A percentile compares a stretch with the other conserved stretches of the same genome.
phyloP scores from a whole-genome alignment of 2,797 vertebrate genomes.

The Vespertilio murinus region DNA sequence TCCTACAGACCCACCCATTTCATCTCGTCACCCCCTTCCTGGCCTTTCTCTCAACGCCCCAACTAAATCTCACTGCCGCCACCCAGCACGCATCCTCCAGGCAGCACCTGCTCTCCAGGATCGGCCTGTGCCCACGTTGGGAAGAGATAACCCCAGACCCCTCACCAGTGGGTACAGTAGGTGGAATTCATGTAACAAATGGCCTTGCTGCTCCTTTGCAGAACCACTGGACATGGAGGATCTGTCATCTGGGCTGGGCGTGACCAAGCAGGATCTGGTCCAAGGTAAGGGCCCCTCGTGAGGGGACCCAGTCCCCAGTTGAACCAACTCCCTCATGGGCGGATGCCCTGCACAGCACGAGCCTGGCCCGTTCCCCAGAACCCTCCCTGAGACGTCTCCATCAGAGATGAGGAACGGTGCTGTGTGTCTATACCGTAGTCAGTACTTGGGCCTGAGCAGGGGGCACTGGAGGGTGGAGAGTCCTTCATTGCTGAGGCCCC shows the following conservation, averaged over 20 bases:
- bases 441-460: background rate
- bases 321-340: background rate
- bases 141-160: background rate
- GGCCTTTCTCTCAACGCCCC: background rate
- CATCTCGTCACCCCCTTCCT: background rate
- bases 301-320: too few relatives aligned
- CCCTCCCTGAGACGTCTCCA: background rate
- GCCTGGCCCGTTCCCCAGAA: background rate
- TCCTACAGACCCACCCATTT: background rate
- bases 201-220: conserved; percentile 11
- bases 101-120: background rate
- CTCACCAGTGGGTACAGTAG: background rate
- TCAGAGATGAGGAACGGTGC: background rate
- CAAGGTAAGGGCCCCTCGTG: background rate
- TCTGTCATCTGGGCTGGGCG: conserved; percentile 74
- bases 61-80: background rate
- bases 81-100: background rate
- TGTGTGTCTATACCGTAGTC: background rate
- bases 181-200: background rate
- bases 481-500: background rate
- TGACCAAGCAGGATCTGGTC: conserved; percentile 55
- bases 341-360: background rate
- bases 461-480: background rate
- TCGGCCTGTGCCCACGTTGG: background rate
- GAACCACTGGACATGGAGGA: conserved; percentile 75